Evolutionary conservation across 2,797 vertebrate genomes (phyloP), one percentile per base, ranked within the genome.

Genomic region (Aphelocoma californica): DNA sequence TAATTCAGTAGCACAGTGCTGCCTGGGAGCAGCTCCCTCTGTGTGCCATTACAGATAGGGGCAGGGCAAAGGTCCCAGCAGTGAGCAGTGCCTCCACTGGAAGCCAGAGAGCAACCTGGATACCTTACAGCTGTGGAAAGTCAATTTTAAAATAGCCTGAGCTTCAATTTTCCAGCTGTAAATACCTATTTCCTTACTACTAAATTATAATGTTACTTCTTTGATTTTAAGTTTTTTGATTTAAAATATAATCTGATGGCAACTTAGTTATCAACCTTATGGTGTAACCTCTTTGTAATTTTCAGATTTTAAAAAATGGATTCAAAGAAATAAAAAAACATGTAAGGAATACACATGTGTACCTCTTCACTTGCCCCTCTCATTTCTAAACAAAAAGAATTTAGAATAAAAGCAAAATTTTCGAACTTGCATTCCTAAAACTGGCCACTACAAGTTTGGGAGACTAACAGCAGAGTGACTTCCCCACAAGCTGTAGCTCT

Each of bases 331-430:
- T 32, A 32, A 2, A 62, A 81, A 73, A 12, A 84, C 61, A 36
- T 3, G 3, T 38, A 86, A 50, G 18, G 25, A 67, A 17, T 14
- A 23, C 11, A 50, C 1, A 0, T 5, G 5, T 32, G 13, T 8
- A 32, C 32, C 20, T 69, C 23, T 15, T 72, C 19, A 45, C 9
- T 29, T 31, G 2, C 6, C 8, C 2, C n/a, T 60, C 57, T 50
- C 10, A 36, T 86, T 81, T 47, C 14, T 7, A 84, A 82, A 64
- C 29, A 77, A 65, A 81, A 84, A 44, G 0, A 44, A 75, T 29
- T 73, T 58, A 50, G 14, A 87, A 61, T 21, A 81, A 47, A 84
- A 28, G 34, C 14, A 75, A 24, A 36, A 47, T 32, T 85, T 81
- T 82, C 18, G 77, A 91, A 78, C 17, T 54, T 50, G 12, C 21